Conservation (phyloP, 2,113 vertebrate species). For the Neofelis nebulosa region DNA sequence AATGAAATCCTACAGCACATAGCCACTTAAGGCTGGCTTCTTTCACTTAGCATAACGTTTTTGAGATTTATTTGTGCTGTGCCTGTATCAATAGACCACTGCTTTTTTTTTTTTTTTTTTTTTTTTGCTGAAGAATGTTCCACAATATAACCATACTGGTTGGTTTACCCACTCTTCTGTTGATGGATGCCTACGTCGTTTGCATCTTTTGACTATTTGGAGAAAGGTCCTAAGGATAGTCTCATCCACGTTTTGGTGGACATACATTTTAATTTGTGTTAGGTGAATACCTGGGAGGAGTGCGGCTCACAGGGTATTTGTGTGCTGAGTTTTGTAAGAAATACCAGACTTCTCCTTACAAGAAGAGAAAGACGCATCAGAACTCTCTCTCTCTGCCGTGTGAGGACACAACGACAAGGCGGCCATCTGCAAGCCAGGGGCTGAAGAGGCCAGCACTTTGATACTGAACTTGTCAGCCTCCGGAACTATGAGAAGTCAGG, state of each 20-base stretch:
- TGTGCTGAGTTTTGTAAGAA: not conserved
- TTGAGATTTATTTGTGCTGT: not conserved
- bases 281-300: not conserved
- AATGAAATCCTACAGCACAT: rapidly evolving
- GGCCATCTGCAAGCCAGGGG: not conserved
- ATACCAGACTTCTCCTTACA: not conserved
- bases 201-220: no score
- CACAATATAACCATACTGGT: rapidly evolving
- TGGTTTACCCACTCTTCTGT: no score
- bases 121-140: not conserved
- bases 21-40: not conserved
- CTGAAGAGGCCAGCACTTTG: not conserved
- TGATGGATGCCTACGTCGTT: no score
- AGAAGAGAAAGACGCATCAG: not conserved
- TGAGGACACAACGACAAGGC: not conserved
- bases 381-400: not conserved
- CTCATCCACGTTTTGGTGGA: not conserved
- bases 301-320: not conserved
- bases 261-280: not conserved
- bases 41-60: not conserved
- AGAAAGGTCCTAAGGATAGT: not conserved
- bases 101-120: no score
- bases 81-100: not conserved
- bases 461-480: not conserved
- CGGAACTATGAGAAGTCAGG: not conserved